These are phyloP conservation scores for Spatula clypeata DNA, from an alignment of 2,797 vertebrate genomes.

Conservation along the genomic window DNA sequence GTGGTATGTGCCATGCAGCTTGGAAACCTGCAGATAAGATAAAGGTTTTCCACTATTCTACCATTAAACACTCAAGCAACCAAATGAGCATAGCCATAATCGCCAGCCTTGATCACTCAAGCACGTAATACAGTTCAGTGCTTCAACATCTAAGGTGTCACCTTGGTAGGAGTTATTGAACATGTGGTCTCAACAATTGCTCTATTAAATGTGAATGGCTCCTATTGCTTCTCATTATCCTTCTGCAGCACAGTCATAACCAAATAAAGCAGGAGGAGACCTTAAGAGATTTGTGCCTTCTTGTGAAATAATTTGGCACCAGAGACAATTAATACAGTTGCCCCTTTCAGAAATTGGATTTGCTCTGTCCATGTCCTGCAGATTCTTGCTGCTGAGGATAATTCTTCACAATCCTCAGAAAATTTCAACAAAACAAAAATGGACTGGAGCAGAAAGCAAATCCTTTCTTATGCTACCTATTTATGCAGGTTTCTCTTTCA, in stretches of 20 bases:
- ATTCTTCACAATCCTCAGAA: not conserved
- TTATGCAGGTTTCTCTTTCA: not conserved
- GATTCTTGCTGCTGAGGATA: not conserved
- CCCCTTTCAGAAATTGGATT: not conserved
- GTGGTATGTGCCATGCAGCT: not conserved
- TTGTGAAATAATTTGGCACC: conserved; percentile 14
- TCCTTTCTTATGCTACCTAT: not conserved
- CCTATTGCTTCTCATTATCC: not conserved
- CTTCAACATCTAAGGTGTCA: conserved; percentile 11
- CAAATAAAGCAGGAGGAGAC: conserved; percentile 7
- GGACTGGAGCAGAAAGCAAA: not conserved
- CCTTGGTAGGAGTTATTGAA: conserved; percentile 32
- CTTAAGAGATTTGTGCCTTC: not conserved
- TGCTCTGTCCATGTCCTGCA: not conserved
- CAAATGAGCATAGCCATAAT: conserved; percentile 4
- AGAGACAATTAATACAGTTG: not conserved
- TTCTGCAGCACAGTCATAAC: not conserved
- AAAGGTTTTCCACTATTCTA: not conserved
- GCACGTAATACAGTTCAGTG: not conserved
- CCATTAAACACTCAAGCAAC: conserved; percentile 11
- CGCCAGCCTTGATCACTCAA: conserved; percentile 20
- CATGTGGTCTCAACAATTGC: conserved; percentile 9
- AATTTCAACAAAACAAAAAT: not conserved
- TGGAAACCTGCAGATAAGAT: not conserved
- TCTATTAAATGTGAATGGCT: not conserved